These are phyloP conservation scores for Notarius quadriscutis DNA, from an alignment of 2,113 vertebrate species.

Conservation along the genomic window DNA sequence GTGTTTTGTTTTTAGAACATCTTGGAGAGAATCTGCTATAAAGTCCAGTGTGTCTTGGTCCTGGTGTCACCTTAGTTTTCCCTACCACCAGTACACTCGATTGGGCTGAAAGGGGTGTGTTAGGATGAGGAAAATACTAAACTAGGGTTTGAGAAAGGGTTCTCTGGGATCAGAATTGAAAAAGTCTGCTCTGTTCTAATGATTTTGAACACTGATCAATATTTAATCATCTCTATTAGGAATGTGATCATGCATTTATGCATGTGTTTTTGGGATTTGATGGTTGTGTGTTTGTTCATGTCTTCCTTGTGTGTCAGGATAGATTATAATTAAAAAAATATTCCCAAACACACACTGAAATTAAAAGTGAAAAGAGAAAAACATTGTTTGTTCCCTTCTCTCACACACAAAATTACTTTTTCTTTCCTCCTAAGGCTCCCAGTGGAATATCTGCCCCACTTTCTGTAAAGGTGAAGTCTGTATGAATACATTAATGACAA, in stretches of 20 bases:
- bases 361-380: neutral
- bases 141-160: neutral
- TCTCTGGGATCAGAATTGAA: neutral
- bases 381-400: neutral
- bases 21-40: neutral
- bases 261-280: neutral
- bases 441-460: conserved; percentile 16
- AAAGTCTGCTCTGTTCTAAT: neutral
- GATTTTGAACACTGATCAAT: conserved; percentile 35
- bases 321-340: neutral
- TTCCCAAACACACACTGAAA: too few relatives aligned
- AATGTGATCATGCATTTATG: neutral
- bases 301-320: neutral
- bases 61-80: neutral
- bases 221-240: conserved; percentile 17
- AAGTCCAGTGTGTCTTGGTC: neutral
- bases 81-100: neutral
- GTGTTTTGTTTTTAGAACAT: neutral
- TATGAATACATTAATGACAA: neutral
- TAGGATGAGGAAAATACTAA: neutral
- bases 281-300: conserved; percentile 11
- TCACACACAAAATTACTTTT: neutral
- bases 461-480: conserved; percentile 24
- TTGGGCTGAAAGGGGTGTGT: neutral
- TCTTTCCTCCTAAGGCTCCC: neutral